Evolutionary conservation across 2,888 invertebrate genomes (phyloP).

Genomic region (Orthosia gracilis): DNA sequence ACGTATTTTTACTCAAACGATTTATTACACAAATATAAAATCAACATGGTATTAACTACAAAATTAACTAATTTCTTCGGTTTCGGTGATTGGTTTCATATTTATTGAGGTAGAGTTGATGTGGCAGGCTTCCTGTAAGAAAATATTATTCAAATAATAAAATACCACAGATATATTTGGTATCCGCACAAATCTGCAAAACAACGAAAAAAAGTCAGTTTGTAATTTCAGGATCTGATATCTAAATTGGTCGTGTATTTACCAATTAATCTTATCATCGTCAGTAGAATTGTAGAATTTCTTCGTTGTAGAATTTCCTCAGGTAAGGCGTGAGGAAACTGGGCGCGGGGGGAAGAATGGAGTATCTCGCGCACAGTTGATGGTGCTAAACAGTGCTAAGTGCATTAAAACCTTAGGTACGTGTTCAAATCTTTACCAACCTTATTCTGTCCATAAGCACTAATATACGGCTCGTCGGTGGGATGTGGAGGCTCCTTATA

Average conservation of each 20-base stretch:
- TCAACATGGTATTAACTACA: conserved; percentile 11
- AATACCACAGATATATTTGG: neutral
- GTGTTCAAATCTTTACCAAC: conserved; percentile 62
- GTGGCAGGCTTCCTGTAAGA: conserved; percentile 77
- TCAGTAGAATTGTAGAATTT: too few species aligned
- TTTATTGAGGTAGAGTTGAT: conserved; percentile 77
- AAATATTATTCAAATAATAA: conserved; percentile 18
- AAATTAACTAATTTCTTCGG: conserved; percentile 79
- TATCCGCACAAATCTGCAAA: too few species aligned
- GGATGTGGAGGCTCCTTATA: conserved; percentile 88
- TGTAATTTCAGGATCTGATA: too few species aligned
- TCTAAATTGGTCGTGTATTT: too few species aligned
- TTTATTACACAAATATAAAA: conserved; percentile 56
- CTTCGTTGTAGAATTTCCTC: too few species aligned
- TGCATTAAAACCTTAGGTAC: neutral
- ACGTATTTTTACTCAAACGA: conserved; percentile 23
- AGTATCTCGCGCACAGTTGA: neutral
- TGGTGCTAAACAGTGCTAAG: too few species aligned
- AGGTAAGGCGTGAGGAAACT: too few species aligned
- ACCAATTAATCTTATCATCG: too few species aligned
- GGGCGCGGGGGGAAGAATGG: neutral
- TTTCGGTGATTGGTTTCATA: conserved; percentile 83
- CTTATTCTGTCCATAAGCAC: conserved; percentile 84
- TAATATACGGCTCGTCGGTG: conserved; percentile 83
- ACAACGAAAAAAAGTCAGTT: too few species aligned